Evolutionary conservation across 2,113 vertebrate species (phyloP).

Genomic region (Echinops telfairi): DNA sequence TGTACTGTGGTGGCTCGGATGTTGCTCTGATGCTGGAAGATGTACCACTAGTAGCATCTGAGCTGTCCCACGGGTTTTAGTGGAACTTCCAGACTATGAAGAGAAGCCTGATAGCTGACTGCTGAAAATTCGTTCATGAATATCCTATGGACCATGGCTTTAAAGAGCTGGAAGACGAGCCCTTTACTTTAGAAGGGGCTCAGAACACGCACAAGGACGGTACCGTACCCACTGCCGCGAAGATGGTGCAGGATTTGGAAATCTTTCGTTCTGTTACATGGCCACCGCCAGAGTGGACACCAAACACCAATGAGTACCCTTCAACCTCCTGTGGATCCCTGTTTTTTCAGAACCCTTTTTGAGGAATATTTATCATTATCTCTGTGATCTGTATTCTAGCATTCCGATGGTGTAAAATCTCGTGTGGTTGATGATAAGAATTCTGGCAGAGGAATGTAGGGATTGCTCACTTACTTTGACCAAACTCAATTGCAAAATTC

Average conservation of each 20-base stretch:
- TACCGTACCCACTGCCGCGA: background rate
- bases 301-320: background rate
- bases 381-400: slow-evolving; percentile 42
- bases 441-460: background rate
- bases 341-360: background rate
- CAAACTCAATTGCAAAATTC: background rate
- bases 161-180: background rate
- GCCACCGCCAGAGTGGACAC: background rate
- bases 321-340: background rate
- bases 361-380: slow-evolving; percentile 3
- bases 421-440: background rate
- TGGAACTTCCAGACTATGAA: background rate
- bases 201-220: background rate
- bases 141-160: background rate
- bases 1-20: background rate
- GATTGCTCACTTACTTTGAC: background rate
- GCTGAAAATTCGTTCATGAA: background rate
- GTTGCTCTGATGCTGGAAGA: background rate
- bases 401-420: background rate
- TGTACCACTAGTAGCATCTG: background rate
- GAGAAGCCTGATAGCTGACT: background rate
- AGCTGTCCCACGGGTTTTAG: background rate
- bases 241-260: background rate
- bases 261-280: background rate
- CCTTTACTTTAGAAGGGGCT: background rate